These are phyloP conservation scores for Nibea coibor DNA, from an alignment of 2,113 vertebrate genomes.

Conservation along the genomic window DNA sequence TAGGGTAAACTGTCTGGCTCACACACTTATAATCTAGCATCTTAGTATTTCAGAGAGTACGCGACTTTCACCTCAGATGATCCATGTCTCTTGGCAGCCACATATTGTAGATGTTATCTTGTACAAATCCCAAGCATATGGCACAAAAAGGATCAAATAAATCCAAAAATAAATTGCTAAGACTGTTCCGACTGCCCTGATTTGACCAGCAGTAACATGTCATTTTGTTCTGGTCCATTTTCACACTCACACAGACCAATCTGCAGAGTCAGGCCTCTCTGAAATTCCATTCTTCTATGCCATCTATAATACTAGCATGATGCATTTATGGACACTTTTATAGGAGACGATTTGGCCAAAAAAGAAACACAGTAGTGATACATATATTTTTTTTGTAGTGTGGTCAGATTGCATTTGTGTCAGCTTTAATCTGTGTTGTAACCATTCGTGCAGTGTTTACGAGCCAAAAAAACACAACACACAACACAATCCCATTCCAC, in stretches of 20 bases:
- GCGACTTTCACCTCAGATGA: background rate
- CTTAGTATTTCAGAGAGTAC: background rate
- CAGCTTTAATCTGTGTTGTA: constrained; percentile 30
- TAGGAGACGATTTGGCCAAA: background rate
- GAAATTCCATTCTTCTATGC: constrained; percentile 2
- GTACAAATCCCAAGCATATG: constrained; percentile 1
- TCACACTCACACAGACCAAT: background rate
- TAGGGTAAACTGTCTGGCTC: background rate
- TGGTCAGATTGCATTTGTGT: constrained; percentile 32
- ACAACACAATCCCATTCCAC: constrained; percentile 7
- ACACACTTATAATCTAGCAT: background rate
- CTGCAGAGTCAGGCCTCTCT: constrained; percentile 8
- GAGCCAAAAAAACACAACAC: constrained; percentile 25
- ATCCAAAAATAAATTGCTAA: constrained; percentile 5
- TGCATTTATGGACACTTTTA: constrained; percentile 36
- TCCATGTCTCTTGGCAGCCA: constrained; percentile 12
- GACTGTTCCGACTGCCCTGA: background rate
- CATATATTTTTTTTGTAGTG: background rate
- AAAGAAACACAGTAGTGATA: background rate
- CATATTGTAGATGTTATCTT: constrained; percentile 8
- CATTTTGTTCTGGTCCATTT: background rate
- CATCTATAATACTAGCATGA: constrained; percentile 16
- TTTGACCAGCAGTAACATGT: constrained; percentile 15
- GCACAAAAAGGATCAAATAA: constrained; percentile 15
- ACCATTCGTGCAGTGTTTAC: constrained; percentile 10